phyloP scores from a whole-genome alignment of 2,797 vertebrate genomes.

The Carcharodon carcharias region DNA sequence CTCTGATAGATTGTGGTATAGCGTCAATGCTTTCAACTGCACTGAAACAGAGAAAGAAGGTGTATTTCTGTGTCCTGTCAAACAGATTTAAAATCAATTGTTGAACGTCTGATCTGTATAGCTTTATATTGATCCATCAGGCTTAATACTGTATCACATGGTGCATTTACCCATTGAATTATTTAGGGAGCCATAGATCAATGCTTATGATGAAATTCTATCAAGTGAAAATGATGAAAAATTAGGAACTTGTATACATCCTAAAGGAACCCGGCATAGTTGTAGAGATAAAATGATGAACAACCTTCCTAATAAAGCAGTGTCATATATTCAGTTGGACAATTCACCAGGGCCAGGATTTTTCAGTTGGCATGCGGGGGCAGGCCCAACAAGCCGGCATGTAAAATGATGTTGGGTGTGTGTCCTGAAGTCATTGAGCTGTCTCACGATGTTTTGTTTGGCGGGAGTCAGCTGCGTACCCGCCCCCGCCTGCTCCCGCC shows the following conservation, averaged over 20 bases:
- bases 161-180: background rate
- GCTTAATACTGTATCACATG: background rate
- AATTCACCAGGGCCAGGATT: background rate
- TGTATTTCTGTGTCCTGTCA: background rate
- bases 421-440: too few species aligned
- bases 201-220: background rate
- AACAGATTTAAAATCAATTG: background rate
- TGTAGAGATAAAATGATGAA: background rate
- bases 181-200: background rate
- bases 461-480: too few species aligned
- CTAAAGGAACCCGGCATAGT: background rate
- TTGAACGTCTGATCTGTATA: background rate
- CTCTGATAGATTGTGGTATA: background rate
- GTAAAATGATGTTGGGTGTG: too few species aligned
- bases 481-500: too few species aligned
- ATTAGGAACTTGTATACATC: background rate
- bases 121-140: background rate
- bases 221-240: background rate
- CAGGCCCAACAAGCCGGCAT: too few species aligned
- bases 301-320: background rate
- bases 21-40: background rate
- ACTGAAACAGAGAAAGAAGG: background rate
- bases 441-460: too few species aligned
- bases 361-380: too few species aligned
- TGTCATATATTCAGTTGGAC: background rate